Base-by-base conservation (phyloP, 2,797 vertebrate species). In the Sphaeramia orbicularis region DNA sequence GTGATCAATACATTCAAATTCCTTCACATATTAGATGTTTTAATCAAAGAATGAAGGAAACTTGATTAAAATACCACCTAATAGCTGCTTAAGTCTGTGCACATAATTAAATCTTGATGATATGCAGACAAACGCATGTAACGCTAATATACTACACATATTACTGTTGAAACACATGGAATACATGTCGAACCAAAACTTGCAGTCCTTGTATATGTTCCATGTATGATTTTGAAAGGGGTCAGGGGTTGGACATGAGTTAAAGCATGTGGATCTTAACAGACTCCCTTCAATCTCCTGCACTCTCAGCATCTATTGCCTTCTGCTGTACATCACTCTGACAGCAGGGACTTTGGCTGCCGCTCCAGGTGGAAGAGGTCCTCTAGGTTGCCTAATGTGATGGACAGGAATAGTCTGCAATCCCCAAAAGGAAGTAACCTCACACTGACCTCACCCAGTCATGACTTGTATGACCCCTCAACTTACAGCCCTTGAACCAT, bases 371-470 rank as follows among this genome's bases (percentile, higher is more conserved):
- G 72, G 81, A 52, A 66, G 72, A 87, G 84, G 86, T 83, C 81
- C 47, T 54, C 49, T 38, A 62, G 80, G 79, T 74, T 68, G 56
- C 71, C 74, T 72, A 15, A 35, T 62, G 69, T 89, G 89, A 90
- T 79, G 75, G 89, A 90, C 85, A 83, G 77, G 73, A 86, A 87
- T 83, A 78, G 80, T 72, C 71, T 65, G 68, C 83, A 84, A 85
- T 90, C 76, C 78, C 78, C 65, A 69, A 81, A 85, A 81, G 88
- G 89, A 91, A 89, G 63, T 87, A 72, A 89, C 85, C 91, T 86
- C 86, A 72, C 75, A 64, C 52, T 90, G 87, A 92, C 87, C 88
- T 74, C 80, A 73, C 71, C 81, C 64, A 74, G 78, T 70, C 58
- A 41, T 65, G 78, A 86, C 89, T 78, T 49, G 11, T 54, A 4